Conservation (phyloP, 2,797 vertebrate species). For the Rhabdophis nuchalis region DNA sequence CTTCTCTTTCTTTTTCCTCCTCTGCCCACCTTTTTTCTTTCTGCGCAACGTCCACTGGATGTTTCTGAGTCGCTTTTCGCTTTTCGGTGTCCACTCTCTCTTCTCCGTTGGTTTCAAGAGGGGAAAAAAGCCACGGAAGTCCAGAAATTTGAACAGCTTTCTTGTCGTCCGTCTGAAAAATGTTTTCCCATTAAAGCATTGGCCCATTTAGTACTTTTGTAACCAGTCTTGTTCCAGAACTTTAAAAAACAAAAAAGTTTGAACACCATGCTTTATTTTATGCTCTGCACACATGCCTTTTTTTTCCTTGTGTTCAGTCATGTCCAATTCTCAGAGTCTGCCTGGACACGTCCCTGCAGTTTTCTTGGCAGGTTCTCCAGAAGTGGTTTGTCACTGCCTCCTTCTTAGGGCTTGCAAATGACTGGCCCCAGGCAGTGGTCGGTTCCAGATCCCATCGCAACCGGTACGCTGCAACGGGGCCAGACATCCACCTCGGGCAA, state of each 20-base stretch:
- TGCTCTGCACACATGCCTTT: not conserved
- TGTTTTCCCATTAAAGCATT: not conserved
- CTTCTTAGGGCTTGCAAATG: not conserved
- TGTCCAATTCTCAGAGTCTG: not conserved
- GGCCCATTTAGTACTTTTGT: not conserved
- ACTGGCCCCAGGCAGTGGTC: no score
- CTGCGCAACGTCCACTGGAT: not conserved
- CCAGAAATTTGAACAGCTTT: not conserved
- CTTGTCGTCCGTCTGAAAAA: not conserved
- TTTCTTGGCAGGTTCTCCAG: not conserved
- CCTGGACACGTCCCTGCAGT: not conserved
- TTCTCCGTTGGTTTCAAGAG: not conserved
- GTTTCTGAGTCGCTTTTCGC: not conserved
- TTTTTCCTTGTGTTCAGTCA: not conserved
- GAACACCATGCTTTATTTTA: not conserved
- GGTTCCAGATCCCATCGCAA: no score
- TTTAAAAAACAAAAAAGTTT: not conserved
- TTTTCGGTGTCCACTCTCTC: not conserved
- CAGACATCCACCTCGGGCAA: no score
- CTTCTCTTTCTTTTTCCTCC: not conserved
- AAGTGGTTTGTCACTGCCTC: not conserved
- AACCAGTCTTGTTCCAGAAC: not conserved
- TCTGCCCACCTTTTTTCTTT: not conserved
- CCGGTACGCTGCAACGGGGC: no score
- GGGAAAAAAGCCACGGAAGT: not conserved